Evolutionary conservation across 2,888 invertebrate species (phyloP).

Genomic region (Morinoia aosen): DNA sequence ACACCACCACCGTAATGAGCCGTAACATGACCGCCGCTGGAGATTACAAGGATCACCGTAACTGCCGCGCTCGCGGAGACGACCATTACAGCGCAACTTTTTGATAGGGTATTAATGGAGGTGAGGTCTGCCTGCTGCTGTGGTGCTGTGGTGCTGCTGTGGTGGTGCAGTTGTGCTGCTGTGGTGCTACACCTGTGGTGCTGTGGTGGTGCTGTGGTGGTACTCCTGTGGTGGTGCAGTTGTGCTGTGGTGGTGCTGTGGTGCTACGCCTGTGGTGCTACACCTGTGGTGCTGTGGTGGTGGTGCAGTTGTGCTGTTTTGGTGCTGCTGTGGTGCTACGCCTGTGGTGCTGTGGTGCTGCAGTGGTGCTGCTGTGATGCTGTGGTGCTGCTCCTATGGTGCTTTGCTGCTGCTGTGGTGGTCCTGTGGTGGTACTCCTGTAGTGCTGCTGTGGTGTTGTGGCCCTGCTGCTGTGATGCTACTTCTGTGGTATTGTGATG

Average conservation of each 20-base stretch:
- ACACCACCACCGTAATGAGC: neutral
- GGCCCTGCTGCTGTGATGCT: neutral
- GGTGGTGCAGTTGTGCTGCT: neutral
- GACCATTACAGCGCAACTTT: conserved; percentile 28
- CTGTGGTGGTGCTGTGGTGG: neutral
- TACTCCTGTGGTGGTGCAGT: neutral
- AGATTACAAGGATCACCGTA: conserved; percentile 39
- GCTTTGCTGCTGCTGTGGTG: too few species aligned
- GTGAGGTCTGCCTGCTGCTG: neutral
- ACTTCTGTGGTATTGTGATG: neutral
- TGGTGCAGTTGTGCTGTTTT: neutral
- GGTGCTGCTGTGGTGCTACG: neutral
- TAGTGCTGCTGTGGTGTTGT: neutral
- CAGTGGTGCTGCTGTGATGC: neutral
- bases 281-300: neutral
- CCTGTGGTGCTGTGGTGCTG: neutral
- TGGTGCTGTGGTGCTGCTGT: neutral
- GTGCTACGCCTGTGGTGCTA: neutral
- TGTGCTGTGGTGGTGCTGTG: neutral
- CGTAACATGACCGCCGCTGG: neutral
- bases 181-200: neutral
- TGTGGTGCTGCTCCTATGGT: too few species aligned
- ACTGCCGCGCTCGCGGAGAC: neutral
- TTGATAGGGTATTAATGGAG: conserved; percentile 47
- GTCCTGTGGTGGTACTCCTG: too few species aligned